phyloP scores from a whole-genome alignment of 2,113 vertebrate species.

The Amia ocellicauda region DNA sequence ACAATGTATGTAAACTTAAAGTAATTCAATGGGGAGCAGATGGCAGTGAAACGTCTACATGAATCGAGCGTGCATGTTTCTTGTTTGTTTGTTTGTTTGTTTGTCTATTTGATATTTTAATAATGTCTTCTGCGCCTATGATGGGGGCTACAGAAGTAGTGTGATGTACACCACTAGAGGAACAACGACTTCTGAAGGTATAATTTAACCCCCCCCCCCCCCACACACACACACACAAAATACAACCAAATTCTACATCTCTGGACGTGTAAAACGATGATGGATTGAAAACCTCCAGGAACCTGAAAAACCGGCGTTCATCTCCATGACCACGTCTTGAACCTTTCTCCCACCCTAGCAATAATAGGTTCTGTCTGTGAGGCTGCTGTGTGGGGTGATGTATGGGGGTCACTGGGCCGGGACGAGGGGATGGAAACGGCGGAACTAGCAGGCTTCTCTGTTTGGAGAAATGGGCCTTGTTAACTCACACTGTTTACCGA shows the following conservation, averaged over 20 bases:
- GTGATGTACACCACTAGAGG: no score
- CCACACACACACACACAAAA: no score
- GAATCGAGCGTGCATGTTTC: no score
- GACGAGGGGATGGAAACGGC: constrained; percentile 65
- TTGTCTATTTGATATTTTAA: neutral
- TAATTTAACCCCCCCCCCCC: no score
- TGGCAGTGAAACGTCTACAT: no score
- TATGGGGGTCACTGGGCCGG: constrained; percentile 86
- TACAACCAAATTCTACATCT: neutral
- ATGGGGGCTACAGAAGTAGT: no score
- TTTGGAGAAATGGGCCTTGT: constrained; percentile 43
- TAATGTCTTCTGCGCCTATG: no score
- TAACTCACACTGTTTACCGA: constrained; percentile 50
- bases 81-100: neutral
- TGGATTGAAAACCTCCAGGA: constrained; percentile 63
- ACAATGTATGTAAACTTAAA: no score
- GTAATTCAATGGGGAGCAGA: no score
- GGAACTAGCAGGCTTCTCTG: constrained; percentile 65
- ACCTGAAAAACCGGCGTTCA: constrained; percentile 87
- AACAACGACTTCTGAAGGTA: no score
- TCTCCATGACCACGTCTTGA: constrained; percentile 87
- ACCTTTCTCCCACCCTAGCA: constrained; percentile 83
- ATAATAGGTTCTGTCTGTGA: constrained; percentile 88
- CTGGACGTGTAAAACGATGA: constrained; percentile 70
- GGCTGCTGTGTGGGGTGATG: constrained; percentile 84